Evolutionary conservation across 2,113 vertebrate species (phyloP), one percentile per base, ranked within the genome.

Genomic region (Engraulis encrasicolus): DNA sequence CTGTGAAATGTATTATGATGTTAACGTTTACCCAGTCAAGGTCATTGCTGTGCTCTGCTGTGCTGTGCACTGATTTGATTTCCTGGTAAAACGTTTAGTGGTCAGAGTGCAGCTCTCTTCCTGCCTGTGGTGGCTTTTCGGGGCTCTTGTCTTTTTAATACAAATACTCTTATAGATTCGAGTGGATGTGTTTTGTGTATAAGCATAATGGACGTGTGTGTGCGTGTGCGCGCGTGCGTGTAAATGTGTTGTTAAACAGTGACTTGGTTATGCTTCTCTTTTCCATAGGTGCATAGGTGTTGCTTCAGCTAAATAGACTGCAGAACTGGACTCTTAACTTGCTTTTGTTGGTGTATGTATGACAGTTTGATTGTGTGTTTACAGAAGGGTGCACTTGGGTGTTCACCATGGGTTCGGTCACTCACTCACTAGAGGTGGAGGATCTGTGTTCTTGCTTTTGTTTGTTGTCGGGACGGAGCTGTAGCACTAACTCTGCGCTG

Each of bases 181-280:
- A 9, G 3, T 71, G 23, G 11, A 11, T 71, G 61, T 27, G 23
- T 58, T 71, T 23, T 23, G 27, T 71, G 23, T 31, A 11, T 71
- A 27, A 27, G 23, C 23, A 14, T 2, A 11, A 11, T 11, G 1
- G 14, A 27, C n/a, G 27, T n/a, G n/a, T 5, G 6, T 9, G 0
- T 9, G 58, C 34, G 66, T 74, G 66, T 74, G 27, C 34, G 66
- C 34, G 27, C 34, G 61, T 74, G 37, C 81, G 81, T 3, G 80
- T 85, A 54, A 83, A 52, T 78, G 50, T 31, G 78, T 83, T 45
- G 37, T 85, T 36, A 83, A 58, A 66, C n/a, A 23, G n/a, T 66
- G 66, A n/a, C 27, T 31, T 18, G 66, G 31, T 36, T 74, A 34
- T 2, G 9, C 27, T 27, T 34, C 23, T 74, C 66, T 15, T 15